phyloP scores from a whole-genome alignment of 2,113 vertebrate species.

The Ciconia maguari region DNA sequence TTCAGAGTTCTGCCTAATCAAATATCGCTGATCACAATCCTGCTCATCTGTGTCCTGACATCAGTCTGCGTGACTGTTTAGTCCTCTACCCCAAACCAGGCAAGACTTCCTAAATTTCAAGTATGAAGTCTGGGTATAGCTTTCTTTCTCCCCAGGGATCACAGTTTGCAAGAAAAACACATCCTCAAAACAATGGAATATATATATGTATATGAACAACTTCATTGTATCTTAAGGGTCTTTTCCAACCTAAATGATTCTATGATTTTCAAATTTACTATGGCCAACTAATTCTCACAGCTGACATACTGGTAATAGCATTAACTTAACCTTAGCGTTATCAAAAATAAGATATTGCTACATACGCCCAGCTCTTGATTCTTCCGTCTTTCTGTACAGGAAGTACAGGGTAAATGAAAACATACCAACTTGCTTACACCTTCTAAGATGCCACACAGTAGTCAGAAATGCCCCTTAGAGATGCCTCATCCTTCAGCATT shows the following conservation, averaged over 20 bases:
- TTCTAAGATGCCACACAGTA: not conserved
- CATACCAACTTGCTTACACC: not conserved
- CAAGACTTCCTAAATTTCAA: not conserved
- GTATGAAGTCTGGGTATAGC: not conserved
- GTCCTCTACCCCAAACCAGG: not conserved
- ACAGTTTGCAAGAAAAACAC: not conserved
- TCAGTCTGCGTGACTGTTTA: not conserved
- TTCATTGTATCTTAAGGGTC: too few relatives aligned
- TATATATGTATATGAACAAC: not conserved
- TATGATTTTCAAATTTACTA: not conserved
- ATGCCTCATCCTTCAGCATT: not conserved
- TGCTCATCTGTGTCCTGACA: not conserved
- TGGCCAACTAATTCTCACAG: not conserved
- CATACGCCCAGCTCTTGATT: not conserved
- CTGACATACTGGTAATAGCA: not conserved
- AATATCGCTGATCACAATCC: not conserved
- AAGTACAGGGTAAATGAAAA: not conserved
- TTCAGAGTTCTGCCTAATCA: not conserved
- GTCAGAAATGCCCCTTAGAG: not conserved
- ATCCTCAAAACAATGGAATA: not conserved
- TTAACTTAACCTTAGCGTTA: not conserved
- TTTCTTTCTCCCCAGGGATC: not conserved
- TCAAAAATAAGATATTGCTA: not conserved
- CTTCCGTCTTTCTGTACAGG: not conserved
- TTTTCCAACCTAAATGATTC: not conserved